A percentile compares a stretch with the other conserved stretches of the same genome.
Conservation (phyloP, 2,797 vertebrate genomes). For the Chelonia mydas region DNA sequence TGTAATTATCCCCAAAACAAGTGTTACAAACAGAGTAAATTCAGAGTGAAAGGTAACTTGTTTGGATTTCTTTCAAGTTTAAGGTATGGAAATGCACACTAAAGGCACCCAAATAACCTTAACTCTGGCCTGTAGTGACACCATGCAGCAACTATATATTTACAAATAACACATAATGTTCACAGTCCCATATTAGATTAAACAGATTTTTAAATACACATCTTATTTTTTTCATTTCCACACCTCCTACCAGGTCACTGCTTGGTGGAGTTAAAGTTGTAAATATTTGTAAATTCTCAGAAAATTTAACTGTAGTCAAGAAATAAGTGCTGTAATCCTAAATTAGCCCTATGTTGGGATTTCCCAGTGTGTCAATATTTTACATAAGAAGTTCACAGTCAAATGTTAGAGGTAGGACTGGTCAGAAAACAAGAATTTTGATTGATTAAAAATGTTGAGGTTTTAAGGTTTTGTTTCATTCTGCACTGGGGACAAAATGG, state of each 20-base stretch:
- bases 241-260: not conserved
- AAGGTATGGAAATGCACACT: not conserved
- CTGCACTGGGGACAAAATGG: too few species aligned
- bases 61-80: not conserved
- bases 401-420: not conserved
- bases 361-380: not conserved
- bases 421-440: too few species aligned
- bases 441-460: too few species aligned
- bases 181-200: not conserved
- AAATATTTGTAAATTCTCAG: not conserved
- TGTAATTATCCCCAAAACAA: not conserved
- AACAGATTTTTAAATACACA: not conserved
- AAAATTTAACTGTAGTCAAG: not conserved
- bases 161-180: not conserved
- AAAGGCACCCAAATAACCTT: not conserved
- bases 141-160: not conserved
- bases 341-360: not conserved
- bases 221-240: not conserved
- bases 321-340: not conserved
- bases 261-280: not conserved
- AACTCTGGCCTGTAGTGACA: not conserved
- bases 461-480: too few species aligned
- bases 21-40: not conserved
- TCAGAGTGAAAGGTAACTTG: slow-evolving; percentile 7
- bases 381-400: not conserved